Evolutionary conservation across 37 sponge, comb jelly and placozoan species (phyloP).

Genomic region (Chondrilla cf. caribensis): DNA sequence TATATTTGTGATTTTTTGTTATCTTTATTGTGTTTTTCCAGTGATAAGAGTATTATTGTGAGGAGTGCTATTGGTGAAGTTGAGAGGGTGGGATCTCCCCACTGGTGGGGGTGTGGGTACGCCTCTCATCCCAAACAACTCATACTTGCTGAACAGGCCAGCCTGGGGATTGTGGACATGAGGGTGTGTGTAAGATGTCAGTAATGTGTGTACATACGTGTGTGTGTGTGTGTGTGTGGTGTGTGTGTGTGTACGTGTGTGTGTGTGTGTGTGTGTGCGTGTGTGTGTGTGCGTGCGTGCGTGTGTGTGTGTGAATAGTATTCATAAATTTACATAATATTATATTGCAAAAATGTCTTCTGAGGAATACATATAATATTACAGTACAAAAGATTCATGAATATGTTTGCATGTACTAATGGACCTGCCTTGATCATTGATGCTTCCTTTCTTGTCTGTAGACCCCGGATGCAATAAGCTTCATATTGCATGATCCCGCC

Average conservation of each 20-base stretch:
- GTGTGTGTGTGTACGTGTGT: not conserved
- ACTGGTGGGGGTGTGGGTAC: constrained; percentile 20
- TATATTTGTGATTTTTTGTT: too few relatives aligned
- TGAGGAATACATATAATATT: too few relatives aligned
- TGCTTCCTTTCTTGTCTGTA: not conserved
- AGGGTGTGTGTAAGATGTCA: not conserved
- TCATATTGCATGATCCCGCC: not conserved
- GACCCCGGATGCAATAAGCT: not conserved
- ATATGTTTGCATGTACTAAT: too few relatives aligned
- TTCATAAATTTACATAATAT: too few relatives aligned
- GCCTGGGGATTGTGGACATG: not conserved
- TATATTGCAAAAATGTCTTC: too few relatives aligned
- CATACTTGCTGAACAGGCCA: constrained; percentile 9
- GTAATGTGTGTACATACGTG: not conserved
- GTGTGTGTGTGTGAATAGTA: not conserved
- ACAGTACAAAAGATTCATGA: too few relatives aligned
- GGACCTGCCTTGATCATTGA: too few relatives aligned
- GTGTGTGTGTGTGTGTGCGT: not conserved
- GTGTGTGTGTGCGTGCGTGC: not conserved
- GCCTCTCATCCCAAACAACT: constrained; percentile 12
- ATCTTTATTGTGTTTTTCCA: not conserved
- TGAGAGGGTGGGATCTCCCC: not conserved
- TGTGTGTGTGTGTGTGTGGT: not conserved
- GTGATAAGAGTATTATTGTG: too few relatives aligned
- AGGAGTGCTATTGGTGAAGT: not conserved